phyloP scores from a whole-genome alignment of 2,113 vertebrate species.

The Glaucomys volans region DNA sequence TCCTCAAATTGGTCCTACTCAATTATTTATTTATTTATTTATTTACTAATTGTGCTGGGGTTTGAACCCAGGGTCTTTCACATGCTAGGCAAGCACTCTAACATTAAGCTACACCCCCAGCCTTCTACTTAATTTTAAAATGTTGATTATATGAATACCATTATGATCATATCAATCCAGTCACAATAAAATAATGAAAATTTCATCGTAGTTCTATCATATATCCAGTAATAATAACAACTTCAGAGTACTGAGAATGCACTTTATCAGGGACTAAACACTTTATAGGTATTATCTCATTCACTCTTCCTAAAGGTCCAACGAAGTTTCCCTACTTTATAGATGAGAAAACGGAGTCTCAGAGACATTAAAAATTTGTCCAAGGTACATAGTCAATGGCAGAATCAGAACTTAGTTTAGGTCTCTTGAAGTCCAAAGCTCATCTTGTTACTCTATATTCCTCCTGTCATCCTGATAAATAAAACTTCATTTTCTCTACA shows the following conservation, averaged over 20 bases:
- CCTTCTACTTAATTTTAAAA: not conserved
- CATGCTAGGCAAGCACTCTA: too few species aligned
- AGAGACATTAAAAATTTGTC: not conserved
- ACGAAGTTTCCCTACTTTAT: not conserved
- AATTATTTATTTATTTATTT: not conserved
- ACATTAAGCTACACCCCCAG: too few species aligned
- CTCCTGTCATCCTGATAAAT: not conserved
- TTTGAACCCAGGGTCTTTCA: too few species aligned
- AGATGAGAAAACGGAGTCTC: not conserved
- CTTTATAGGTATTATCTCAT: not conserved
- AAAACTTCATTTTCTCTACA: not conserved
- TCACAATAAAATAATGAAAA: conserved; percentile 4
- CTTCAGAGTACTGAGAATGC: not conserved
- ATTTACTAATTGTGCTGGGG: too few species aligned
- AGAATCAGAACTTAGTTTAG: not conserved
- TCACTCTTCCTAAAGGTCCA: not conserved
- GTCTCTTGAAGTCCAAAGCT: not conserved
- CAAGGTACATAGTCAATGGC: not conserved
- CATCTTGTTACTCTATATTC: not conserved
- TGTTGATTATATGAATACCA: not conserved
- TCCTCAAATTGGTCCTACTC: not conserved
- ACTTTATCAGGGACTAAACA: not conserved
- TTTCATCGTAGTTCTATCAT: not conserved
- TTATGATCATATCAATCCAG: not conserved
- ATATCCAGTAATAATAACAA: not conserved